Conservation (phyloP, 1,140 invertebrate species). For the Papilio dardanus region DNA sequence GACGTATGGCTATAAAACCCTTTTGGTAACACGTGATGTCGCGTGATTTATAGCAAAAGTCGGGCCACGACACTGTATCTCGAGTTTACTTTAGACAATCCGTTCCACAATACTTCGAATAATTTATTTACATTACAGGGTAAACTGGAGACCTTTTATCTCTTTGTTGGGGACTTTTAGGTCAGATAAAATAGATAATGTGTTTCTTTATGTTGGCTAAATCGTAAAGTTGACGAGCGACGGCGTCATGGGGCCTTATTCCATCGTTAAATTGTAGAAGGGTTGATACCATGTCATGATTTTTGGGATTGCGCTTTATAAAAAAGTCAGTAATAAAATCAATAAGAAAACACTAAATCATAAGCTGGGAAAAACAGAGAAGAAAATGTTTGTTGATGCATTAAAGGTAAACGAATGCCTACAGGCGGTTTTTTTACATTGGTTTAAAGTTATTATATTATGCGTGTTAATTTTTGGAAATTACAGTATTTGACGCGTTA, state of each 20-base stretch:
- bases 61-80: conserved; percentile 58
- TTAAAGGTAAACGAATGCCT: no score
- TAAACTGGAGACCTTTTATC: conserved; percentile 76
- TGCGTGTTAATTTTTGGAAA: not conserved
- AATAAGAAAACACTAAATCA: not conserved
- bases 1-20: conserved; percentile 65
- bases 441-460: not conserved
- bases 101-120: conserved; percentile 65
- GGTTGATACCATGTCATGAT: conserved; percentile 22
- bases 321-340: not conserved
- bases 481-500: not conserved
- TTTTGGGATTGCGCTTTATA: not conserved
- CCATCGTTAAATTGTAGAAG: conserved; percentile 25
- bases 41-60: conserved; percentile 69
- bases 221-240: conserved; percentile 65
- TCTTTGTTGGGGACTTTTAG: conserved; percentile 73
- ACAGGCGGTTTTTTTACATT: not conserved
- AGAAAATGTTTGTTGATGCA: not conserved
- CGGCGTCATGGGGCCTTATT: conserved; percentile 61
- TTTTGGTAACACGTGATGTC: conserved; percentile 62
- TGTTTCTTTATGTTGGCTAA: conserved; percentile 67
- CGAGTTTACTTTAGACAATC: conserved; percentile 75
- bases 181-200: conserved; percentile 79
- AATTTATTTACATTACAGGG: conserved; percentile 77
- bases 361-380: not conserved